Base-by-base conservation (phyloP, 2,888 invertebrate genomes). In the Erebia ligea region DNA sequence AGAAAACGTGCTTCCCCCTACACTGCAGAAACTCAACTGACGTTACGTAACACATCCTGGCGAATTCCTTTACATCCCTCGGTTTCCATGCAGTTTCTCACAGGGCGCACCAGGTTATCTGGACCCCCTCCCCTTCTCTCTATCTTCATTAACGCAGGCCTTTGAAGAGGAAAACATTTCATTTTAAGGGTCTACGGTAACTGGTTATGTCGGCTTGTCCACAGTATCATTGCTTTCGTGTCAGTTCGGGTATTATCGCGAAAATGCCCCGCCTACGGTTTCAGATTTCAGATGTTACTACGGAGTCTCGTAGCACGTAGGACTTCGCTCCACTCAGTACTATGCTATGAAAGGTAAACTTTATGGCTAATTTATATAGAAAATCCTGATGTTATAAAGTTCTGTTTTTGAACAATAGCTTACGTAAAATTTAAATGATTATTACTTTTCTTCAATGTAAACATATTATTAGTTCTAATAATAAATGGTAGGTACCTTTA, bases 11-110 rank as follows among this genome's bases (percentile, higher is more conserved):
- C 86, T 78, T 76, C 80, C 84, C 69, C 78, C 77, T 77, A 77
- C 80, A 81, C 82, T 78, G 83, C 80, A 84, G 79, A 82, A 81
- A 83, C 85, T 80, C 83, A 82, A 94, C 93, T 94, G 88, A 79
- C 77, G 84, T 93, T 92, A 92, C 91, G 92, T 92, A 92, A 92
- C 83, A 78, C 79, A 83, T 90, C 90, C 91, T 91, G 85, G 78
- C 77, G 78, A 76, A 86, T 85, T 89, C 85, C 90, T 88, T 86
- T 76, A 81, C 84, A 81, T 80, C 83, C 83, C 83, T 78, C 78
- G 76, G 77, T 85, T 82, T 84, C 77, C 84, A 83, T 81, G 79
- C 82, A 84, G 86, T 87, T 87, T 85, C 87, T 81, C 81, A 71
- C 68, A 74, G 61, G 70, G 5, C 56, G 9, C 48, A 58, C 89